These are phyloP conservation scores for Gallinago paraguaiae DNA, from an alignment of 2,113 vertebrate genomes.

Conservation along the genomic window DNA sequence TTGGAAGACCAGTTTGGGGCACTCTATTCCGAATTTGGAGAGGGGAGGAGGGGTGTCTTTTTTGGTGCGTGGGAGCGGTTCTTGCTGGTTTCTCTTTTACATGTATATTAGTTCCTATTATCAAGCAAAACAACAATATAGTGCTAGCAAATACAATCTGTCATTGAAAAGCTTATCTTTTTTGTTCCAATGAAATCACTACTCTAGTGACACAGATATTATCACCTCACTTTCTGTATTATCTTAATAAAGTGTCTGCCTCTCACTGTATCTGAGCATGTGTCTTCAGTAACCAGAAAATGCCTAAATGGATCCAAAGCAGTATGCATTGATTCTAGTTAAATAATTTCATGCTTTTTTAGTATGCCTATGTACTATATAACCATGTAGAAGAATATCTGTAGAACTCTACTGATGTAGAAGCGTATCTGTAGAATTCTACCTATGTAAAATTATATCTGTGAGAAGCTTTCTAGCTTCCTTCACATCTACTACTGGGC, in stretches of 20 bases:
- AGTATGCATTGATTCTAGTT: not conserved
- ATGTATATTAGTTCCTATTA: not conserved
- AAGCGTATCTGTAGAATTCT: not conserved
- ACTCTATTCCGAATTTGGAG: not conserved
- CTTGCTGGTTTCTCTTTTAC: not conserved
- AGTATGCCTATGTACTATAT: not conserved
- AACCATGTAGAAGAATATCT: not conserved
- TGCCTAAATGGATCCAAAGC: not conserved
- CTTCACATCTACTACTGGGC: not conserved
- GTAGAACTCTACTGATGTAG: not conserved
- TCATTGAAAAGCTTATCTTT: not conserved
- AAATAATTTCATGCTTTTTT: not conserved
- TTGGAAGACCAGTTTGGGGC: not conserved
- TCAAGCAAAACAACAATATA: not conserved
- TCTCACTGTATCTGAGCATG: not conserved
- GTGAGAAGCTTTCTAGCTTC: not conserved
- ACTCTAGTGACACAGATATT: not conserved
- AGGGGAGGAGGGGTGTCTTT: rapidly evolving
- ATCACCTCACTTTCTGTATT: not conserved
- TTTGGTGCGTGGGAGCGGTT: not conserved
- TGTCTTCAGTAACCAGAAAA: not conserved
- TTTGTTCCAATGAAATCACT: not conserved
- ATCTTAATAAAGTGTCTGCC: not conserved
- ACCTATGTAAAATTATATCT: not conserved
- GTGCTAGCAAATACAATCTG: not conserved